Base-by-base conservation (phyloP, 2,888 invertebrate species). In the Adela reaumurella region DNA sequence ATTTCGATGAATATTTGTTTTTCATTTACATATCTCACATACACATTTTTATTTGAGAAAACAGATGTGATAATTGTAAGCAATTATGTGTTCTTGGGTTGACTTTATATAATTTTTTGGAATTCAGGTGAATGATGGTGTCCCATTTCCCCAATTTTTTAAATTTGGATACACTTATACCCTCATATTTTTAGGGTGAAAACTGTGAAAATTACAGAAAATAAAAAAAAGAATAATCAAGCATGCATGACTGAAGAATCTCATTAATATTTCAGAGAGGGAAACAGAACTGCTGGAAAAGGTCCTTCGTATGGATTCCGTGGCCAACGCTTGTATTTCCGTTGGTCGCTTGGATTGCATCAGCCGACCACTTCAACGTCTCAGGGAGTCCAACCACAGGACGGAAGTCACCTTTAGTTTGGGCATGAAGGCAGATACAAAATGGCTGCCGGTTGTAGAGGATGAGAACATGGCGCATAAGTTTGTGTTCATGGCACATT, bases 241-340 rank as follows among this genome's bases (percentile, higher is more conserved):
- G n/a, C n/a, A n/a, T n/a, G n/a, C n/a, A n/a, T n/a, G n/a, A n/a
- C n/a, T n/a, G n/a, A n/a, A n/a, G n/a, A n/a, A n/a, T n/a, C n/a
- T n/a, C n/a, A n/a, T n/a, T n/a, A n/a, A 24, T 14, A 54, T 62
- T 62, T 10, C 61, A 83, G 83, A 77, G 55, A 73, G 83, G 58
- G 82, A 87, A 61, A 63, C 88, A 47, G 77, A 79, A 43, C 82
- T 83, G 52, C 74, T 85, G 60, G 86, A 86, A 57, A 81, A 81
- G 50, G 74, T 82, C 44, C 60, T 81, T 35, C 70, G 62, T 54
- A 59, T 69, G 43, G 82, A 82, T 54, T 72, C 79, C 1, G 76
- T 83, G 50, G 79, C 81, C 2, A 71, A 77, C n/a, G 82, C 79
- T 0, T 72, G 70, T 55, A 68, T 76, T 35, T 61, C 74, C 16